Evolutionary conservation across 2,797 vertebrate species (phyloP).

Genomic region (Setipinna tenuifilis): DNA sequence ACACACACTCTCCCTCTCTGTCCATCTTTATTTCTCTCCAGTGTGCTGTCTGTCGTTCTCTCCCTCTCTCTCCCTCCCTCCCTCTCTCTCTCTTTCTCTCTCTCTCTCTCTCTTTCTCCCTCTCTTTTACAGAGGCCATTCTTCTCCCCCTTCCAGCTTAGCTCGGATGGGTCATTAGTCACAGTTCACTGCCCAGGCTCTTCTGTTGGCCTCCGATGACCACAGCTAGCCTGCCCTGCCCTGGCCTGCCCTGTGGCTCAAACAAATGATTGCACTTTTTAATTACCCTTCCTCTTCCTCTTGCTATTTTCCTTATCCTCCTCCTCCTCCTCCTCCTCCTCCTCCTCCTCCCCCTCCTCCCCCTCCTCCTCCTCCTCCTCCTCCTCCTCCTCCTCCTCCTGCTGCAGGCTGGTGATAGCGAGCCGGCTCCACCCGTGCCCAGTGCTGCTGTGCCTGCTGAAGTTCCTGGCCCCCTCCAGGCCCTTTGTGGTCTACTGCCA

Average conservation of each 20-base stretch:
- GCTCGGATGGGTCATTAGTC: neutral
- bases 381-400: neutral
- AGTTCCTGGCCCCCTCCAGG: constrained; percentile 92
- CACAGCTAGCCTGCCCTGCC: neutral
- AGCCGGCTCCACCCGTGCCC: constrained; percentile 90
- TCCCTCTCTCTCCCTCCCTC: constrained; percentile 43
- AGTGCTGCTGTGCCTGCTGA: constrained; percentile 83
- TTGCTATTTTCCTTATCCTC: too few species aligned
- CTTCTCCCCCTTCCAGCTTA: neutral
- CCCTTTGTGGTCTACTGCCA: constrained; percentile 96
- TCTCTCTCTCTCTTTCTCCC: neutral
- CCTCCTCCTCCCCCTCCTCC: too few species aligned
- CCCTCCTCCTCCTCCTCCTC: neutral
- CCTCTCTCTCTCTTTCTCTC: neutral
- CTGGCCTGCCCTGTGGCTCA: too few species aligned
- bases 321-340: too few species aligned
- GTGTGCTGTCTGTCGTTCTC: neutral
- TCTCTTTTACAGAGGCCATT: neutral
- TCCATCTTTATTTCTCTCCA: too few species aligned
- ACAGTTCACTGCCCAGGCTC: neutral
- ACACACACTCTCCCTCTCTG: too few species aligned
- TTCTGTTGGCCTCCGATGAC: neutral
- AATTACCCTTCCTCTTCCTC: too few species aligned
- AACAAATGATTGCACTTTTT: too few species aligned
- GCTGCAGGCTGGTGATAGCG: constrained; percentile 89